Evolutionary conservation across 2,113 vertebrate genomes (phyloP).

Genomic region (Corydoras maculifer): DNA sequence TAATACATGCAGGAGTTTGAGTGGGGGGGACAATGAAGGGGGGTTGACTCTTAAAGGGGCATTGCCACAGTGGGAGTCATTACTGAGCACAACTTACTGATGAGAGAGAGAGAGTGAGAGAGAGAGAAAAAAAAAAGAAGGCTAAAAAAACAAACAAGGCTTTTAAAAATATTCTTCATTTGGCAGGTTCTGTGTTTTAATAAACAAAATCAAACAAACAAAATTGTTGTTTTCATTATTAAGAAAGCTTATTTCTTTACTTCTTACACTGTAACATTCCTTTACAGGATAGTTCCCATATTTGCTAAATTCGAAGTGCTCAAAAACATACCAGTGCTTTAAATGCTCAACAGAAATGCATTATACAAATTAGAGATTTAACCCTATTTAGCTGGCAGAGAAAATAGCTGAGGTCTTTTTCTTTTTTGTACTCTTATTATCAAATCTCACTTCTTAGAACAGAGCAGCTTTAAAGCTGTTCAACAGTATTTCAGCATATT

Average conservation of each 20-base stretch:
- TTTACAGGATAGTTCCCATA: slow-evolving; percentile 3
- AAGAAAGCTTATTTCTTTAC: slow-evolving; percentile 37
- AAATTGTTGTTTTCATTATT: slow-evolving; percentile 57
- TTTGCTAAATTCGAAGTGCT: slow-evolving; percentile 5
- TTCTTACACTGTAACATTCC: neutral
- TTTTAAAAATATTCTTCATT: slow-evolving; percentile 59
- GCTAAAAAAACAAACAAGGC: slow-evolving; percentile 66
- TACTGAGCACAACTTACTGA: slow-evolving; percentile 70
- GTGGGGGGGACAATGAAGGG: slow-evolving; percentile 39
- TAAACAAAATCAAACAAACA: slow-evolving; percentile 49
- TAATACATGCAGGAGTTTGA: slow-evolving; percentile 83
- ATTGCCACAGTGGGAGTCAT: slow-evolving; percentile 76
- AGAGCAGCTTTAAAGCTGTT: no score
- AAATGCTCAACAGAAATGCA: neutral
- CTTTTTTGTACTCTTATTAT: no score
- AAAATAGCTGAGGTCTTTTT: no score
- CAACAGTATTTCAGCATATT: no score
- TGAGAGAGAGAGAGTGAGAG: slow-evolving; percentile 49
- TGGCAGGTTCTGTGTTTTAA: slow-evolving; percentile 54
- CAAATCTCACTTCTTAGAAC: no score
- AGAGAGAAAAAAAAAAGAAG: slow-evolving; percentile 30
- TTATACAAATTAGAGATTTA: neutral
- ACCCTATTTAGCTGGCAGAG: neutral
- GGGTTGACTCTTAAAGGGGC: slow-evolving; percentile 71
- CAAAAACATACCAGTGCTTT: slow-evolving; percentile 10